Conservation (phyloP, 2,888 invertebrate genomes). For the Lamproptera curius region DNA sequence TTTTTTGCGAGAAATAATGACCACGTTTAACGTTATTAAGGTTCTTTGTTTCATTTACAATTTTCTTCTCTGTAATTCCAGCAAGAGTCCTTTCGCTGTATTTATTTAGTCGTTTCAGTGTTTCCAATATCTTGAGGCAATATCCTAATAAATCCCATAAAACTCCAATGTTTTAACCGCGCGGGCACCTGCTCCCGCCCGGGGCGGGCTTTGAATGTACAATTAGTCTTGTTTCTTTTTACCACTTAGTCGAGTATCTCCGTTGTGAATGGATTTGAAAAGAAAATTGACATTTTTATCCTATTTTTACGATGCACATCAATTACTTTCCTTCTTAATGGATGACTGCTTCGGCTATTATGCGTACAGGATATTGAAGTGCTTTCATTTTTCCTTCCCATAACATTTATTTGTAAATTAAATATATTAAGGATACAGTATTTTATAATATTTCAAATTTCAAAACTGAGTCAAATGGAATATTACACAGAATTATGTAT, state of each 20-base stretch:
- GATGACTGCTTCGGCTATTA: constrained; percentile 11
- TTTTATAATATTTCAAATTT: too few relatives aligned
- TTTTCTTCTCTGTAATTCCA: not conserved
- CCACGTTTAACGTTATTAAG: not conserved
- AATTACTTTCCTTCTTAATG: constrained; percentile 30
- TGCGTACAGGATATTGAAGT: too few relatives aligned
- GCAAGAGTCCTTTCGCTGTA: constrained; percentile 24
- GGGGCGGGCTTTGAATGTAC: constrained; percentile 69
- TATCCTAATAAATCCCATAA: constrained; percentile 76
- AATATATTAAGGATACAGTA: too few relatives aligned
- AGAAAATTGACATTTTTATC: constrained; percentile 60
- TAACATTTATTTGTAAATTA: too few relatives aligned
- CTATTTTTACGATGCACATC: constrained; percentile 31
- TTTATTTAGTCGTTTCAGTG: constrained; percentile 45
- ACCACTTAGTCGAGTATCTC: constrained; percentile 66
- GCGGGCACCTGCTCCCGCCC: constrained; percentile 65
- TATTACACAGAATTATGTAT: too few relatives aligned
- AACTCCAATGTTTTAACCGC: constrained; percentile 74
- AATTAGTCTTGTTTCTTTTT: constrained; percentile 76
- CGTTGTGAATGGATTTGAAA: constrained; percentile 65
- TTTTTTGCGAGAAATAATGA: not conserved
- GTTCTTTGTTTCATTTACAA: not conserved
- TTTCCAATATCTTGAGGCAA: constrained; percentile 63
- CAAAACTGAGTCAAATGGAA: too few relatives aligned
- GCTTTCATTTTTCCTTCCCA: too few relatives aligned